These are phyloP conservation scores for Anthoptus insignis DNA, from an alignment of 2,888 invertebrate genomes.

Conservation along the genomic window DNA sequence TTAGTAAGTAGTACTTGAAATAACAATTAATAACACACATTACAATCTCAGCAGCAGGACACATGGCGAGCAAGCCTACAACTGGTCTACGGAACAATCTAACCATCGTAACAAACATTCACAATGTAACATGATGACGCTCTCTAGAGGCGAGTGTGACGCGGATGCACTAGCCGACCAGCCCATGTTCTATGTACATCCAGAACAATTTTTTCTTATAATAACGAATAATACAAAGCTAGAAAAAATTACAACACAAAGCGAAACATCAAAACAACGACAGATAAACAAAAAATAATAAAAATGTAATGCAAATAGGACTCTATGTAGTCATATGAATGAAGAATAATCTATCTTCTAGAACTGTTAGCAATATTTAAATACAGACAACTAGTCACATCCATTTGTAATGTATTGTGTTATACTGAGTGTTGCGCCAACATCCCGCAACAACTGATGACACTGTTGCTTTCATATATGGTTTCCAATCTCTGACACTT, in stretches of 20 bases:
- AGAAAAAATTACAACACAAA: conserved; percentile 40
- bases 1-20: too few species aligned
- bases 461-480: neutral
- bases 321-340: conserved; percentile 17
- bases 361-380: conserved; percentile 29
- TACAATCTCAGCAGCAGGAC: conserved; percentile 1
- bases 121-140: conserved; percentile 60
- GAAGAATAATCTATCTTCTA: conserved; percentile 40
- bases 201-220: conserved; percentile 80
- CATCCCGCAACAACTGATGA: too few species aligned
- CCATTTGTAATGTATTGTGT: conserved; percentile 8
- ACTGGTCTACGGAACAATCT: conserved; percentile 59
- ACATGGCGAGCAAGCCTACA: conserved; percentile 44
- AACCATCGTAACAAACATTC: conserved; percentile 65
- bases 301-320: conserved; percentile 35
- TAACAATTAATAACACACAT: neutral
- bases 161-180: conserved; percentile 78
- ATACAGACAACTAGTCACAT: conserved; percentile 25
- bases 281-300: conserved; percentile 32
- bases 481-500: too few species aligned
- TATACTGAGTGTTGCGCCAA: too few species aligned
- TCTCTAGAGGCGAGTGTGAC: conserved; percentile 71
- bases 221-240: conserved; percentile 44
- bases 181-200: conserved; percentile 70
- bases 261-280: conserved; percentile 13